phyloP scores from a whole-genome alignment of 2,888 invertebrate genomes.

The Ectropis crepuscularia region DNA sequence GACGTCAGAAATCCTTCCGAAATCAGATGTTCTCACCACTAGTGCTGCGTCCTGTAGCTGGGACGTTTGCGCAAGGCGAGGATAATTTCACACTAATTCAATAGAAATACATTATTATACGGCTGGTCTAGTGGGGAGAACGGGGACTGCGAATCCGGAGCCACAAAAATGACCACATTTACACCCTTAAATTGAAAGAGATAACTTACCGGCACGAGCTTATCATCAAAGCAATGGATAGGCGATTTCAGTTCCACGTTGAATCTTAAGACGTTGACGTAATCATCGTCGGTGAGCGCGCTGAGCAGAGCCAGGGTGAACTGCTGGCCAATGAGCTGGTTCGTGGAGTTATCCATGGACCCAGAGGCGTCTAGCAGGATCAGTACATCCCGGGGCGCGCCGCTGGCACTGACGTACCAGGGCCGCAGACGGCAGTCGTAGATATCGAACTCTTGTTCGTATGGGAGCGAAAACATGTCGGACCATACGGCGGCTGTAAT shows the following conservation, averaged over 20 bases:
- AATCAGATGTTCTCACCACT: too few relatives aligned
- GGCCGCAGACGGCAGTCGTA: slow-evolving; percentile 77
- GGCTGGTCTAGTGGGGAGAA: too few relatives aligned
- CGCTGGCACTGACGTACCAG: slow-evolving; percentile 77
- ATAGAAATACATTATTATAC: too few relatives aligned
- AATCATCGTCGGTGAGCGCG: slow-evolving; percentile 76
- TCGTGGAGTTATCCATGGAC: slow-evolving; percentile 74
- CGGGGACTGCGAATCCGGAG: too few relatives aligned
- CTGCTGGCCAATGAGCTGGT: slow-evolving; percentile 63
- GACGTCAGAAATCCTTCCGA: too few relatives aligned
- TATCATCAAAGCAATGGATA: slow-evolving; percentile 71
- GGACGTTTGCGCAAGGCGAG: too few relatives aligned
- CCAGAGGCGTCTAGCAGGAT: slow-evolving; percentile 75
- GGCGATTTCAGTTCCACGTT: slow-evolving; percentile 68
- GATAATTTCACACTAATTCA: too few relatives aligned
- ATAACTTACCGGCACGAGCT: slow-evolving; percentile 69
- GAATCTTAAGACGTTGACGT: slow-evolving; percentile 74
- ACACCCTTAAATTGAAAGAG: not conserved
- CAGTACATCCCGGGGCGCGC: slow-evolving; percentile 74
- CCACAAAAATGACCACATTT: too few relatives aligned
- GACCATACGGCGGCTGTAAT: slow-evolving; percentile 70
- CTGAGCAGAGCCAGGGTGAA: slow-evolving; percentile 72
- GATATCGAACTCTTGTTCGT: slow-evolving; percentile 55
- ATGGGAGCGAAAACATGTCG: slow-evolving; percentile 66
- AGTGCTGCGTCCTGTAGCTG: too few relatives aligned